Evolutionary conservation across 1,140 invertebrate species (phyloP), one percentile per base, ranked within the genome.

Genomic region (Aricia agestis): DNA sequence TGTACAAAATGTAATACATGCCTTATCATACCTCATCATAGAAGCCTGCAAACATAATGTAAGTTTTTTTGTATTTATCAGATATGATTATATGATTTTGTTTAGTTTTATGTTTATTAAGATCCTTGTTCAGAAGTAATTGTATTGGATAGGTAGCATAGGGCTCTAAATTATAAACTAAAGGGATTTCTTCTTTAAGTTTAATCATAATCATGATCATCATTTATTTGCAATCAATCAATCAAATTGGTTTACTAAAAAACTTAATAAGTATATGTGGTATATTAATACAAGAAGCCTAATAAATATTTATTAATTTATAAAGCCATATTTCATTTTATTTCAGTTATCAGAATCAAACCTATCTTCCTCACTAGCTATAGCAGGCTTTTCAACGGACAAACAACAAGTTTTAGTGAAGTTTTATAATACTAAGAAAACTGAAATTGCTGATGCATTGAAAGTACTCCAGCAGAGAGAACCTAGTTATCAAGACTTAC

Each of bases 21-120:
- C 86, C 11, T 71, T 91, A 42, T 78, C 86, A n/a, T 87, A 84
- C 74, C 82, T 91, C 6, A 82, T 91, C 45, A 77, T 86, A 13
- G 89, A 91, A 75, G 87, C 82, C 68, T 86, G 85, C 74, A 89
- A 87, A 76, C 81, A 90, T 70, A 91, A 85, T 84, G 87, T 91
- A 76, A 82, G 87, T 89, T 19, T 5, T 25, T 63, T 25, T 18
- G 19, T 0, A 61, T 25, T 9, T 19, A 61, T 2, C 7, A 11
- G 11, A 45, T 13, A 10, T 45, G 2, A 45, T 45, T 1, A 45
- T 6, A 32, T 32, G 6, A 32, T 32, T 3, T 32, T 32, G 32
- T 2, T 32, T 3, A 32, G 2, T 32, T 32, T 32, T n/a, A n/a
- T n/a, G n/a, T n/a, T n/a, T n/a, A n/a, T n/a, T n/a, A n/a, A n/a